Evolutionary conservation across 2,888 invertebrate species (phyloP), one percentile per base, ranked within the genome.

Genomic region (Lycaena phlaeas): DNA sequence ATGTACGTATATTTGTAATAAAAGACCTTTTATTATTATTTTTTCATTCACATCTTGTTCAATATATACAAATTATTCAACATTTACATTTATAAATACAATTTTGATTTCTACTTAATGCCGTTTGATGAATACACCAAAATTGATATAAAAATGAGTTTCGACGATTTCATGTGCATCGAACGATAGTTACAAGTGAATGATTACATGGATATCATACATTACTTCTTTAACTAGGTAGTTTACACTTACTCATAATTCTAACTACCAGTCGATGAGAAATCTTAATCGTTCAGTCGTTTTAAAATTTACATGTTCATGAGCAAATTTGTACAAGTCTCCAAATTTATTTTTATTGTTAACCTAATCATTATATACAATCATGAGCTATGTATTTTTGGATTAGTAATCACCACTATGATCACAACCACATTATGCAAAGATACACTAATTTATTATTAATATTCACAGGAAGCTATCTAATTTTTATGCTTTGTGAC

Each of bases 31-130:
- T 77, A 74, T 79, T 78, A 65, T 66, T 64, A 67, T 46, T 46
- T 64, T 64, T 68, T 61, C 69, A 65, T 79, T 79, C 78, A 81
- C 78, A 82, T 76, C 67, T 66, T 61, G 62, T 75, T 79, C 82
- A 72, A 78, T 84, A 84, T 84, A 84, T 84, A 84, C 82, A 84
- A 74, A 82, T 81, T 73, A 77, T 63, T 70, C 63, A 77, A 76
- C 77, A 81, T 82, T 78, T 81, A 82, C 79, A 78, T 61, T 66
- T 63, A 67, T 71, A 69, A 67, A 68, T 74, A 79, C 68, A 75
- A 52, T 66, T 70, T 66, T 57, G 56, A 57, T 57, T 52, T 56
- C 73, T 72, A 71, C 63, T 64, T 65, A 63, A 61, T 51, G 60
- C 63, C 60, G 60, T 64, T 57, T 45, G 55, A 55, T 68, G 65